These are phyloP conservation scores for Entomyzon cyanotis DNA, from an alignment of 2,113 vertebrate species.

Conservation along the genomic window DNA sequence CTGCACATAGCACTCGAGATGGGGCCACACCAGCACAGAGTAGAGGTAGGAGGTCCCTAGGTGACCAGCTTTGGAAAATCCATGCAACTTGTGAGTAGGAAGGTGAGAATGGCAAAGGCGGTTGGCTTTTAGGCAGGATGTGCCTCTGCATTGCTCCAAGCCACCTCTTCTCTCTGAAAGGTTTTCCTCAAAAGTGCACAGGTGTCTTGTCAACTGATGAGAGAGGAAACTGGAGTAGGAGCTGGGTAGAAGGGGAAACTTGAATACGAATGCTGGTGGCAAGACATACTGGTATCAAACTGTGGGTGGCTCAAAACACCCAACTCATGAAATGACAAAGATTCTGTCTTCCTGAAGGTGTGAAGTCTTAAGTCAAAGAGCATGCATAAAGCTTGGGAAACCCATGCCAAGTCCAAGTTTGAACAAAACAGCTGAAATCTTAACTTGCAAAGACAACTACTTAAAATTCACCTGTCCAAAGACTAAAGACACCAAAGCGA, in stretches of 20 bases:
- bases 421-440: neutral
- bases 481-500: neutral
- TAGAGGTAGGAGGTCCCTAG: fast-evolving
- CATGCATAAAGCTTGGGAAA: neutral
- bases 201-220: fast-evolving
- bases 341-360: neutral
- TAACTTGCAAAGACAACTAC: neutral
- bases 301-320: neutral
- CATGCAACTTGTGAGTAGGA: neutral
- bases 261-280: fast-evolving
- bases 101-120: neutral
- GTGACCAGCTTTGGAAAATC: neutral
- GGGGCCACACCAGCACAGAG: neutral
- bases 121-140: neutral
- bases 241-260: neutral
- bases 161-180: fast-evolving
- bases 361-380: neutral
- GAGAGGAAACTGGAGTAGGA: fast-evolving
- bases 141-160: fast-evolving
- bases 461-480: neutral
- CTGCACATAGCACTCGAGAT: neutral
- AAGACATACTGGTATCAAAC: neutral
- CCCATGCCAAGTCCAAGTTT: neutral
- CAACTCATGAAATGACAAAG: fast-evolving
- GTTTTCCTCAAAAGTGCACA: fast-evolving